Evolutionary conservation across 2,113 vertebrate genomes (phyloP).

Genomic region (Clarias gariepinus): DNA sequence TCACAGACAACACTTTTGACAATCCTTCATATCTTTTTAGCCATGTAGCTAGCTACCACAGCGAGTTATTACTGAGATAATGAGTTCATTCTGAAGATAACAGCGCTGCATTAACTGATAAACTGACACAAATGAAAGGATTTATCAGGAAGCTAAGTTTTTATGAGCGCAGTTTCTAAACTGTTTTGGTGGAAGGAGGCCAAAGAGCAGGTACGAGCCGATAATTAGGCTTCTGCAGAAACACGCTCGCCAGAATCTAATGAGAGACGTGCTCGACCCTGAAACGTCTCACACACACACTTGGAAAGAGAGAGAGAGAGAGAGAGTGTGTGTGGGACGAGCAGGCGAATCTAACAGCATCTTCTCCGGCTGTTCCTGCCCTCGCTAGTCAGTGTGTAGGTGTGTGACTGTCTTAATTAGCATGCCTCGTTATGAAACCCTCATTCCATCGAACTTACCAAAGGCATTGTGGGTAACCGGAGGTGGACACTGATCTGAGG

Average conservation of each 20-base stretch:
- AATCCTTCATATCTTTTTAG: neutral
- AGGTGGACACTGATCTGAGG: slow-evolving; percentile 9
- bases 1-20: neutral
- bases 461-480: slow-evolving; percentile 16
- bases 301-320: neutral
- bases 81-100: neutral
- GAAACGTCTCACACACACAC: neutral
- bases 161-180: neutral
- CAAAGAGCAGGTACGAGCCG: slow-evolving; percentile 1
- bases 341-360: neutral
- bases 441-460: slow-evolving; percentile 2
- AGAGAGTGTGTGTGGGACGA: neutral
- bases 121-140: neutral
- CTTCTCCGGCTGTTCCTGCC: neutral
- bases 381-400: slow-evolving; percentile 17
- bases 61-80: neutral
- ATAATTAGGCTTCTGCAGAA: slow-evolving; percentile 3
- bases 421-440: neutral
- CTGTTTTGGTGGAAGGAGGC: slow-evolving; percentile 1
- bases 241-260: neutral
- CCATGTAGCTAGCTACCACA: neutral
- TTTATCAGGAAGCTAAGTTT: neutral
- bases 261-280: neutral
- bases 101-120: neutral
- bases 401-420: slow-evolving; percentile 35